Conservation (phyloP, 2,113 vertebrate species). For the Pterocles burchelli region DNA sequence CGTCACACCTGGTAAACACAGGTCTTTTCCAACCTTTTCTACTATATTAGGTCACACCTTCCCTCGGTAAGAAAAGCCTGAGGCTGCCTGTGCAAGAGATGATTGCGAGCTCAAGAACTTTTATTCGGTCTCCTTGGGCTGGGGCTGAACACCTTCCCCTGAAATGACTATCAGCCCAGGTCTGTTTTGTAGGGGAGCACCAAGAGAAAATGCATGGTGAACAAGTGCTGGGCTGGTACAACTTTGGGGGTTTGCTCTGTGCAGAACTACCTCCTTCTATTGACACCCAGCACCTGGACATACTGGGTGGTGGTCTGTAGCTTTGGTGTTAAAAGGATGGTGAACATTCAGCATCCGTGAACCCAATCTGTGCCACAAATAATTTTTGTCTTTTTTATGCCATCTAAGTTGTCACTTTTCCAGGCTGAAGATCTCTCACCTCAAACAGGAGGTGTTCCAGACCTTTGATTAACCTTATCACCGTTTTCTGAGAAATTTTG, state of each 20-base stretch:
- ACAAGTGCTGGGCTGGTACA: neutral
- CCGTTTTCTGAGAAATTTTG: neutral
- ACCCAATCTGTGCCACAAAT: neutral
- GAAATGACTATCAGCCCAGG: neutral
- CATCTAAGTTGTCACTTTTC: neutral
- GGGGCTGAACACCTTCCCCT: neutral
- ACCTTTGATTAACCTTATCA: neutral
- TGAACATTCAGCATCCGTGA: neutral
- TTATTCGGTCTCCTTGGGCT: neutral
- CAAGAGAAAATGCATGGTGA: neutral
- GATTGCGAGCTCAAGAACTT: neutral
- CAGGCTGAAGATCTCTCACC: neutral
- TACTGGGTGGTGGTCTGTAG: fast-evolving
- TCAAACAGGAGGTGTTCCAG: neutral
- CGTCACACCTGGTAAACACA: neutral
- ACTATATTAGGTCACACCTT: neutral
- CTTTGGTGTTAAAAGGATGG: neutral
- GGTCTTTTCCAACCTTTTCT: neutral
- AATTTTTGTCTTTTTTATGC: neutral
- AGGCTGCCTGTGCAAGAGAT: neutral
- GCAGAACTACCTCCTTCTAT: neutral
- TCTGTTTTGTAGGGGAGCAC: neutral
- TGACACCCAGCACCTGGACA: neutral
- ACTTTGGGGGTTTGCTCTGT: neutral
- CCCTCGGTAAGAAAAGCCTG: neutral